Percentiles rank a stretch among this genome's conserved stretches.
Conservation (phyloP, 2,113 vertebrate species). For the Arizona elegans region DNA sequence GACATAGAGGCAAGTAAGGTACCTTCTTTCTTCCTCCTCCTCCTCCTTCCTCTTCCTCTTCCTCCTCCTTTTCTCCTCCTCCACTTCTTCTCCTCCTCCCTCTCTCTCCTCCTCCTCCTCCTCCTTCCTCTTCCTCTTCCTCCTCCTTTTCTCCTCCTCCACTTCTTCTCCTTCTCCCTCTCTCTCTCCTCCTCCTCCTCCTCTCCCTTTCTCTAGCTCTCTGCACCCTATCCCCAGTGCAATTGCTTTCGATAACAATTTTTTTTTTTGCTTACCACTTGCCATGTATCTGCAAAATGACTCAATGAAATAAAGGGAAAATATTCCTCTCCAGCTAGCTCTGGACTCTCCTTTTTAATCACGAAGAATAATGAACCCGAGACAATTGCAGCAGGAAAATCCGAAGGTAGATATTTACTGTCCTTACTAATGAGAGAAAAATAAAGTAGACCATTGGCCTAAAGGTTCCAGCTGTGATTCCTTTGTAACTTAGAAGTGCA, state of each 20-base stretch:
- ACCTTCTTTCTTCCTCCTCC: too few relatives aligned
- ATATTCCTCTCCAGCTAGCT: slow-evolving; percentile 25
- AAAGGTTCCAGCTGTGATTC: slow-evolving; percentile 62
- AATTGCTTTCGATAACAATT: background rate
- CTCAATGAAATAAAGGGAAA: slow-evolving; percentile 51
- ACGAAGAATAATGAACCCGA: slow-evolving; percentile 62
- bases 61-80: too few relatives aligned
- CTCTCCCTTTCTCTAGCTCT: background rate
- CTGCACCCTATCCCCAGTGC: background rate
- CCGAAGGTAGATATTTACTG: slow-evolving; percentile 69
- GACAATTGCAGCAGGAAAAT: slow-evolving; percentile 63
- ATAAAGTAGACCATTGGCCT: slow-evolving; percentile 68
- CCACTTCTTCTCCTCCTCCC: too few relatives aligned
- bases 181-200: too few relatives aligned
- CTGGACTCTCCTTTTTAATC: slow-evolving; percentile 52
- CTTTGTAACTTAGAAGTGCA: slow-evolving; percentile 73
- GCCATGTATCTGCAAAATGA: background rate
- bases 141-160: too few relatives aligned
- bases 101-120: too few relatives aligned
- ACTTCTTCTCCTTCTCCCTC: too few relatives aligned
- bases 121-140: too few relatives aligned
- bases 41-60: too few relatives aligned
- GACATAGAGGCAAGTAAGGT: background rate
- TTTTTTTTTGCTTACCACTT: background rate
- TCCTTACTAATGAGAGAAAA: slow-evolving; percentile 73